phyloP scores from a whole-genome alignment of 2,797 vertebrate genomes.

The Emys orbicularis region DNA sequence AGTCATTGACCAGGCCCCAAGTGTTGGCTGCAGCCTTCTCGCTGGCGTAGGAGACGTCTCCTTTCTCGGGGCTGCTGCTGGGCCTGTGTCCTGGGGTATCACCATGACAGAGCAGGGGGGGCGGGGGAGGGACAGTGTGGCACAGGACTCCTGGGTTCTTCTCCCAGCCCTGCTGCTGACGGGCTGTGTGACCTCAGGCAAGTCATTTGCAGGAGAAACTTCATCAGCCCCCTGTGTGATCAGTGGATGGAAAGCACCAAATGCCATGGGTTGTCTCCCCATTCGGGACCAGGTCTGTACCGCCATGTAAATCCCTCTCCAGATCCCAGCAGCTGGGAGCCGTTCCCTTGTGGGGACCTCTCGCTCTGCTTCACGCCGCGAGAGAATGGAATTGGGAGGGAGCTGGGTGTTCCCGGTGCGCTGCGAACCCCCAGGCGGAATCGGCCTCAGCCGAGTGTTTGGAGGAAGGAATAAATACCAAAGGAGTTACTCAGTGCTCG shows the following conservation, averaged over 20 bases:
- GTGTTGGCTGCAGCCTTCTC: neutral
- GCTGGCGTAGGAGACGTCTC: fast-evolving
- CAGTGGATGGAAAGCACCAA: too few relatives aligned
- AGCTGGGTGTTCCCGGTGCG: constrained; percentile 71
- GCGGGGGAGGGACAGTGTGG: neutral
- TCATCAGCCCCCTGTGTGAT: neutral
- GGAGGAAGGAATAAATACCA: constrained; percentile 71
- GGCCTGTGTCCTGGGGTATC: neutral
- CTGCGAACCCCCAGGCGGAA: constrained; percentile 60
- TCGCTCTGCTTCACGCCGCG: constrained; percentile 31
- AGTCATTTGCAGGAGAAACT: constrained; percentile 58
- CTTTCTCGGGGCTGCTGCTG: neutral
- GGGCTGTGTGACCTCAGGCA: constrained; percentile 58
- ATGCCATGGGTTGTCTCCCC: too few relatives aligned
- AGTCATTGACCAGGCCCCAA: neutral
- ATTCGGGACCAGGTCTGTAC: too few relatives aligned
- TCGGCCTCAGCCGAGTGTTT: constrained; percentile 73
- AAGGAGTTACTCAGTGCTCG: constrained; percentile 73
- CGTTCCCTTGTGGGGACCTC: neutral
- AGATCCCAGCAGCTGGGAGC: neutral
- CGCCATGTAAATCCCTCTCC: too few relatives aligned
- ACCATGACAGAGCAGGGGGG: neutral
- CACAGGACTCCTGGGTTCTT: neutral
- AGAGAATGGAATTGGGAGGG: constrained; percentile 69
- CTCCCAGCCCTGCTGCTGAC: constrained; percentile 24